A percentile compares a stretch with the other conserved stretches of the same genome.
Conservation (phyloP, 2,888 invertebrate species). For the Reticulitermes lucifugus region DNA sequence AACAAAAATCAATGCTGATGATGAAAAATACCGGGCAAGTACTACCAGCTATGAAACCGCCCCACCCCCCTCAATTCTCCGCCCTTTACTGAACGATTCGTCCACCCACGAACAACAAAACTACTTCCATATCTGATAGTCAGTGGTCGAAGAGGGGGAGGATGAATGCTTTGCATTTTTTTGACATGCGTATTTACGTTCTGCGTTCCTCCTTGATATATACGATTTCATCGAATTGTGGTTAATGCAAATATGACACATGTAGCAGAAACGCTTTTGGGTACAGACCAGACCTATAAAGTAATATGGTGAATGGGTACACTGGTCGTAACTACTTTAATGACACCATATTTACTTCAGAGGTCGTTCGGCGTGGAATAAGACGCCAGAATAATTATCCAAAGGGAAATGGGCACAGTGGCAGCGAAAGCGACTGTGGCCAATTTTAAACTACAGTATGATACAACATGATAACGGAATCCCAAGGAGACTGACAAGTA, state of each 20-base stretch:
- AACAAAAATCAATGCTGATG: conserved; percentile 20
- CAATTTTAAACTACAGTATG: too few species aligned
- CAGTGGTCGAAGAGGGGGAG: not conserved
- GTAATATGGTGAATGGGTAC: too few species aligned
- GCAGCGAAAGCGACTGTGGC: too few species aligned
- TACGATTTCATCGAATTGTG: not conserved
- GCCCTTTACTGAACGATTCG: not conserved
- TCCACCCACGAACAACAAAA: conserved; percentile 13
- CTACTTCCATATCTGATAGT: conserved; percentile 13
- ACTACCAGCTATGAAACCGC: not conserved
- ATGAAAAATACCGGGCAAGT: not conserved
- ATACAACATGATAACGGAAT: too few species aligned
- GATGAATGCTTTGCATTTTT: conserved; percentile 5
- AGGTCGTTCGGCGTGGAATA: too few species aligned
- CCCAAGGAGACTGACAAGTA: too few species aligned
- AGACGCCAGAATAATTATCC: too few species aligned
- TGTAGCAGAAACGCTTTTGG: not conserved
- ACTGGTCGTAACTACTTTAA: too few species aligned
- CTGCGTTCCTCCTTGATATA: conserved; percentile 11
- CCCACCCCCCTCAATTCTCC: not conserved
- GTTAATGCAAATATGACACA: conserved; percentile 1
- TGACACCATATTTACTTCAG: too few species aligned
- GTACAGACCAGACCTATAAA: too few species aligned
- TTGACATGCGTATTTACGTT: conserved; percentile 20
- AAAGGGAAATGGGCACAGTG: too few species aligned